phyloP scores from a whole-genome alignment of 2,113 vertebrate genomes.

The Heliornis fulica region DNA sequence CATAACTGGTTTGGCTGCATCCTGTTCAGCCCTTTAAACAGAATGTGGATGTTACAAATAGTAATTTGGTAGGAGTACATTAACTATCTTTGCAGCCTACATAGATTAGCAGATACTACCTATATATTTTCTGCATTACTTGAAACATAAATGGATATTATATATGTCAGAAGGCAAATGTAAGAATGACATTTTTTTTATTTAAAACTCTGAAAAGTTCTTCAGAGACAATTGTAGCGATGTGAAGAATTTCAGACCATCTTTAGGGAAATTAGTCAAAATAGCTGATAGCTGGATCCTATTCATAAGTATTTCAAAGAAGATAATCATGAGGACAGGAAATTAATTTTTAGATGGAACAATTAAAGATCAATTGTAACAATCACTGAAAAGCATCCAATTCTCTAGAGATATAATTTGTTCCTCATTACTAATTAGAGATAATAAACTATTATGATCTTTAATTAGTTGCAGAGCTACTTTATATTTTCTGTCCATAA shows the following conservation, averaged over 20 bases:
- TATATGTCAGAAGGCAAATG: background rate
- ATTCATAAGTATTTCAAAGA: background rate
- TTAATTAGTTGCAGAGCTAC: background rate
- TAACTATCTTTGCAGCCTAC: background rate
- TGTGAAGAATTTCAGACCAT: background rate
- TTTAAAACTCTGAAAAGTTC: background rate
- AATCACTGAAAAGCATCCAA: background rate
- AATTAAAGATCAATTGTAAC: conserved; percentile 22
- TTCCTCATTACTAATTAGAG: conserved; percentile 21
- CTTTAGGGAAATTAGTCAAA: conserved; percentile 5
- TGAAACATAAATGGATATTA: background rate
- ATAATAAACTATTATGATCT: background rate
- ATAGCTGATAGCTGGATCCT: background rate
- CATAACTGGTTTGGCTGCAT: background rate
- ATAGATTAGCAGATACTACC: background rate
- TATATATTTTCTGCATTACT: background rate
- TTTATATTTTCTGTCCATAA: background rate
- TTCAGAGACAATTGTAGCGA: background rate
- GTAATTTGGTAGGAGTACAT: background rate
- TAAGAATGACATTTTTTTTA: background rate
- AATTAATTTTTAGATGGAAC: conserved; percentile 36
- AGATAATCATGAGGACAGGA: background rate
- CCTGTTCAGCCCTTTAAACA: background rate
- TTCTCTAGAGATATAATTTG: background rate
- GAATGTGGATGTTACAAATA: background rate